phyloP scores from a whole-genome alignment of 2,888 invertebrate species.

The Spisula solida region DNA sequence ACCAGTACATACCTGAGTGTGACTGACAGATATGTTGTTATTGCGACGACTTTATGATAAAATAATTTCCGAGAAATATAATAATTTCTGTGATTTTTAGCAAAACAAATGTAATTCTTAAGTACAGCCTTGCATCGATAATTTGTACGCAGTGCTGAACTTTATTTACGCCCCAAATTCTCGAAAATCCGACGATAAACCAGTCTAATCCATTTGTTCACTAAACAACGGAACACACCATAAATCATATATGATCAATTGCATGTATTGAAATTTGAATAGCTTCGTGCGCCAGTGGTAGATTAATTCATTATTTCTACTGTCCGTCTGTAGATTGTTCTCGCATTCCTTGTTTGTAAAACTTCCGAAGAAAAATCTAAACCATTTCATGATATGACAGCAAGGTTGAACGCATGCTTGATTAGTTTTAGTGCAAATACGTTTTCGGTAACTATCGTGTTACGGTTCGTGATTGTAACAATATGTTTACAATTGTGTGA shows the following conservation, averaged over 20 bases:
- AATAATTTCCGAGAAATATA: neutral
- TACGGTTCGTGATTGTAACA: too few relatives aligned
- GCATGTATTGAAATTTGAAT: slow-evolving; percentile 4
- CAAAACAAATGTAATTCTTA: neutral
- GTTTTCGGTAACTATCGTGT: too few relatives aligned
- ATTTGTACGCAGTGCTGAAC: neutral
- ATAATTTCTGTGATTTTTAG: neutral
- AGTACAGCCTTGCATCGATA: neutral
- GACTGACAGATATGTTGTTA: neutral
- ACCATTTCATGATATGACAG: neutral
- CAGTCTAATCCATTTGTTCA: neutral
- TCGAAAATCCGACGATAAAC: neutral
- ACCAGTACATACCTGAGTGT: too few relatives aligned
- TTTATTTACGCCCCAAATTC: neutral
- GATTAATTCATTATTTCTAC: neutral
- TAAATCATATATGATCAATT: slow-evolving; percentile 8
- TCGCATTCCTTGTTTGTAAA: neutral
- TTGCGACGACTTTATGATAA: neutral
- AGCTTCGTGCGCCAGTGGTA: neutral
- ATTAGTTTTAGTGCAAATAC: too few relatives aligned
- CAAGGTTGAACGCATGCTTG: neutral
- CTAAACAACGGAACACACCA: neutral
- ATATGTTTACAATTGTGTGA: too few relatives aligned
- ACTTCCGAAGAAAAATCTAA: neutral
- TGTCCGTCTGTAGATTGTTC: neutral